These are phyloP conservation scores for Ploceus nigricollis DNA, from an alignment of 2,113 vertebrate species.

Conservation along the genomic window DNA sequence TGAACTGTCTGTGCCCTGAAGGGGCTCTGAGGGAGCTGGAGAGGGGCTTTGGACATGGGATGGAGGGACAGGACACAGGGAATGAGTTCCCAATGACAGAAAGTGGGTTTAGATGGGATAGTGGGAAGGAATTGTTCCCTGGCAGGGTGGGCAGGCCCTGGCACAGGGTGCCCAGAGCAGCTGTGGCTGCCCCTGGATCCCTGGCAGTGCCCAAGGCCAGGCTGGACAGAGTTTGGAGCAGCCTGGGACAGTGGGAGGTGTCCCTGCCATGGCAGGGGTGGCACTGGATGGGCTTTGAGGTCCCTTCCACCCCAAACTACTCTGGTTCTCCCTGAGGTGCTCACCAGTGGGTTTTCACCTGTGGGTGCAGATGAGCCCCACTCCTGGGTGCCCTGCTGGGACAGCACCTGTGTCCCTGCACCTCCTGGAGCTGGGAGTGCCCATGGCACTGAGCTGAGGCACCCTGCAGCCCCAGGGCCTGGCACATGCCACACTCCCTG, in stretches of 20 bases:
- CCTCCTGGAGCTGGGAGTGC: too few relatives aligned
- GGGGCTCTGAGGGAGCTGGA: not conserved
- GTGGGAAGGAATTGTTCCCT: not conserved
- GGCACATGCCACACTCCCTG: too few relatives aligned
- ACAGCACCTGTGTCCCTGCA: too few relatives aligned
- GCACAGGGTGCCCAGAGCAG: not conserved
- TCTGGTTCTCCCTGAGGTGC: too few relatives aligned
- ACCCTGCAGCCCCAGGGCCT: too few relatives aligned
- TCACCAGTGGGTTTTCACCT: too few relatives aligned
- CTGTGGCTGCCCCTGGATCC: not conserved
- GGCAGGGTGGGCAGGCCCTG: not conserved
- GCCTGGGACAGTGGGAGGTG: not conserved
- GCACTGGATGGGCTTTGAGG: not conserved
- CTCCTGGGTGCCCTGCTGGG: too few relatives aligned
- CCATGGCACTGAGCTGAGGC: too few relatives aligned
- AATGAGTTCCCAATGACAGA: not conserved
- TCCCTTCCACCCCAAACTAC: not conserved
- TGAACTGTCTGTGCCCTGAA: not conserved
- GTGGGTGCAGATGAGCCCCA: too few relatives aligned
- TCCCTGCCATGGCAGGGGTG: too few relatives aligned
- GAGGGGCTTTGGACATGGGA: not conserved
- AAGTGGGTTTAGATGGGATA: fast-evolving
- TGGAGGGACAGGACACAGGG: not conserved
- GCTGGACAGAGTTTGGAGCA: not conserved
- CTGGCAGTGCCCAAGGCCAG: not conserved